A percentile compares a stretch with the other conserved stretches of the same genome.
These are phyloP conservation scores for Aethina tumida DNA, from an alignment of 1,140 invertebrate genomes.

Conservation along the genomic window DNA sequence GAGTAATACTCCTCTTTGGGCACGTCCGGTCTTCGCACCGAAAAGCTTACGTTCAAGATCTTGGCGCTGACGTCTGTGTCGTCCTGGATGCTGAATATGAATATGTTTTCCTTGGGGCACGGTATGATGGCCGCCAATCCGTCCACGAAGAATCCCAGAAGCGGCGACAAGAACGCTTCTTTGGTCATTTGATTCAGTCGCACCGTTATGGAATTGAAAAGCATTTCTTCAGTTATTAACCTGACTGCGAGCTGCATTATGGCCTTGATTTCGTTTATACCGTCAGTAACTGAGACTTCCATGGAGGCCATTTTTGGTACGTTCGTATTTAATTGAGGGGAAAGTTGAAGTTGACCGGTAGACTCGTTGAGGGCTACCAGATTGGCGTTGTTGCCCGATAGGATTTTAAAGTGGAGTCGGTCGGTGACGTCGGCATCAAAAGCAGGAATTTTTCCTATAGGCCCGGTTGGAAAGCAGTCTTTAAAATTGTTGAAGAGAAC, in stretches of 20 bases:
- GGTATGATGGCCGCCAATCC: slow-evolving; percentile 87
- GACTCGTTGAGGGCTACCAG: slow-evolving; percentile 74
- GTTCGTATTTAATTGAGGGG: slow-evolving; percentile 90
- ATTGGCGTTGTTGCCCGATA: slow-evolving; percentile 89
- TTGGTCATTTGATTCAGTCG: slow-evolving; percentile 88
- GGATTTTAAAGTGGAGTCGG: slow-evolving; percentile 68
- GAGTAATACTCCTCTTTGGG: slow-evolving; percentile 73
- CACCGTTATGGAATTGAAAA: slow-evolving; percentile 91
- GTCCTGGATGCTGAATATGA: slow-evolving; percentile 88
- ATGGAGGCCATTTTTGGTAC: slow-evolving; percentile 88
- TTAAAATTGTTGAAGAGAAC: slow-evolving; percentile 91
- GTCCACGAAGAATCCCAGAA: slow-evolving; percentile 83
- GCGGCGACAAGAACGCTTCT: slow-evolving; percentile 83
- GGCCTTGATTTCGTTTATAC: slow-evolving; percentile 83
- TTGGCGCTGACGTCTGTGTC: slow-evolving; percentile 78
- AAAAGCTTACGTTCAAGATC: slow-evolving; percentile 92
- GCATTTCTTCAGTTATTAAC: slow-evolving; percentile 89
- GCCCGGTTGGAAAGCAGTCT: slow-evolving; percentile 81
- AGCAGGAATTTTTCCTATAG: slow-evolving; percentile 86
- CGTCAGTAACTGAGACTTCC: slow-evolving; percentile 89
- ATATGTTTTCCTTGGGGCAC: slow-evolving; percentile 86
- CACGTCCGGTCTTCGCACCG: slow-evolving; percentile 68
- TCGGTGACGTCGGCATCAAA: slow-evolving; percentile 89
- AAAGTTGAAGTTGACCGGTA: slow-evolving; percentile 76
- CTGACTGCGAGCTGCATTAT: slow-evolving; percentile 81